Base-by-base conservation (phyloP, 2,113 vertebrate genomes). In the cattle (Bos taurus) region DNA sequence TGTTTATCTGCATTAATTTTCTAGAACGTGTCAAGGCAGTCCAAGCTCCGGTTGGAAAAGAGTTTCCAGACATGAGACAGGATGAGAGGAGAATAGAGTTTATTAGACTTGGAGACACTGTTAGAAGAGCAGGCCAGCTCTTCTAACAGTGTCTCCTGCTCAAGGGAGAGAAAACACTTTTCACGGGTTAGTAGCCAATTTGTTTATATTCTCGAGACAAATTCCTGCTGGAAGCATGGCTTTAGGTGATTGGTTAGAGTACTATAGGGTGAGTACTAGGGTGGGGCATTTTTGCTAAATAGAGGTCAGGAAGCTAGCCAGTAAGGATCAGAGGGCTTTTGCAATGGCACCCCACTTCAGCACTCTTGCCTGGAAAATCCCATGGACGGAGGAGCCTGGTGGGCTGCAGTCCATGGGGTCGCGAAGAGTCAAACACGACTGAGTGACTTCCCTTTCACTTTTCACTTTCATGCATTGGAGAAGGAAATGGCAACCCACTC, bases 31-130 rank as follows among this genome's bases (percentile, higher is more conserved):
- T 77, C 36, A 26, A 43, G 40, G 23, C 23, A 77, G 71, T 77
- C 71, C 6, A 40, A 43, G 40, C 12, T 26, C 71, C 1, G 0
- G 23, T 2, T 40, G 23, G 23, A 77, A 77, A 43, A 14, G 23
- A 26, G 40, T 77, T 77, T 77, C 23, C 40, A 77, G 71, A 77
- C 3, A 3, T 26, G 12, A 77, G 40, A 25, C 23, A 26, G 71
- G 40, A 77, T 77, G 12, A 77, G 40, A 26, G 40, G 71, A 26
- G 71, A 43, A 77, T 1, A 77, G 71, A 43, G 71, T 77, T 71
- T 71, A 71, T 71, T 23, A 40, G 67, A 71, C 10, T 3, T 0
- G 0, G 67, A 74, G 21, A 21, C 17, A 74, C 71, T 3, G 36
- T 25, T 43, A 25, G 64, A 43, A 43, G 21, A 43, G 21, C 36